Evolutionary conservation across 2,113 vertebrate genomes (phyloP).

Genomic region (Merops nubicus): DNA sequence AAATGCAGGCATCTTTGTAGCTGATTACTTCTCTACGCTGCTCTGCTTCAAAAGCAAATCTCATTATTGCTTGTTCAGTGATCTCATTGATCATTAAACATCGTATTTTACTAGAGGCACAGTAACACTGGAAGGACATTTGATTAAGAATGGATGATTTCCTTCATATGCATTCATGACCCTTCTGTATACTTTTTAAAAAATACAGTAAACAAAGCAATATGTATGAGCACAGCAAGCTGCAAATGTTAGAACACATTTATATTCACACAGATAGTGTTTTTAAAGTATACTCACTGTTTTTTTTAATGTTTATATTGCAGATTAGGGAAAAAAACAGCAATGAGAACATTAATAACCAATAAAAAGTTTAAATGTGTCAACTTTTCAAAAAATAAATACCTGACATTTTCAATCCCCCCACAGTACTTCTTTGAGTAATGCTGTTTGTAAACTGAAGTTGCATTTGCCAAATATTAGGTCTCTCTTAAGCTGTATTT

Average conservation of each 20-base stretch:
- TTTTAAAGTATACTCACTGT: neutral
- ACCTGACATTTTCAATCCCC: neutral
- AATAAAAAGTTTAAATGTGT: rapidly evolving
- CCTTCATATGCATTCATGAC: neutral
- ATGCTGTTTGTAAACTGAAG: neutral
- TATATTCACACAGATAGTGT: neutral
- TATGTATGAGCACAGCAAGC: neutral
- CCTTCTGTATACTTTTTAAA: neutral
- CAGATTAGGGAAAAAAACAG: neutral
- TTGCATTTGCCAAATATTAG: neutral
- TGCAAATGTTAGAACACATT: neutral
- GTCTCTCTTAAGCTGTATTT: neutral
- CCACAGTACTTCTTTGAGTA: neutral
- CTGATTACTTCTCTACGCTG: neutral
- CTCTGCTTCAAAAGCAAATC: neutral
- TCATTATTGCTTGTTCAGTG: neutral
- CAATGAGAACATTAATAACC: neutral
- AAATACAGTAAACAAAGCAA: neutral
- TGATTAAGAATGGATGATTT: neutral
- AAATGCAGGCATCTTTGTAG: neutral
- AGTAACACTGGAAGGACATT: neutral
- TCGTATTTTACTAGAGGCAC: neutral
- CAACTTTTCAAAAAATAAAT: neutral
- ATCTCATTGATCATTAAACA: conserved; percentile 6
- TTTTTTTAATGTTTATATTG: neutral